Evolutionary conservation across 2,113 vertebrate species (phyloP).

Genomic region (Saccopteryx bilineata): DNA sequence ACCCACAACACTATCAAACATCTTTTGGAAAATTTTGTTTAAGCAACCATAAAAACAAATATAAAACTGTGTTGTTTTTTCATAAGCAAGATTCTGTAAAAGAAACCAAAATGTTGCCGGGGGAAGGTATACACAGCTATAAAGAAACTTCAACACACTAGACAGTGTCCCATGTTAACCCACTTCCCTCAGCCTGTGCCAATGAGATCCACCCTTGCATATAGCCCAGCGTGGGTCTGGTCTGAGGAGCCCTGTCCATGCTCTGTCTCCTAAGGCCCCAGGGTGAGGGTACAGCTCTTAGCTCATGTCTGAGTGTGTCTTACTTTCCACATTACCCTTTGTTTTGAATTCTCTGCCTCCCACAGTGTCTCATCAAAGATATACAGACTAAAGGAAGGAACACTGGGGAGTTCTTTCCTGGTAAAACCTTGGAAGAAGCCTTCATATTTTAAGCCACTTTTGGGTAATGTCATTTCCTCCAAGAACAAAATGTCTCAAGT

Average conservation of each 20-base stretch:
- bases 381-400: background rate
- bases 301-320: background rate
- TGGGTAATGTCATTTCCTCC: background rate
- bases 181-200: background rate
- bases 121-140: background rate
- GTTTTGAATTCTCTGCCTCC: background rate
- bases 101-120: background rate
- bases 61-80: background rate
- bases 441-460: background rate
- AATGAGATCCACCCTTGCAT: background rate
- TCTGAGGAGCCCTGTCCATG: background rate
- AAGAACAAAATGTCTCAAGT: background rate
- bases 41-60: background rate
- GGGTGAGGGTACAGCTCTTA: background rate
- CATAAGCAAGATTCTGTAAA: background rate
- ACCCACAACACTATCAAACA: background rate
- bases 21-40: background rate
- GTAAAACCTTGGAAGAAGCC: background rate
- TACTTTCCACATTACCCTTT: background rate
- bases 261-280: background rate
- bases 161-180: fast-evolving
- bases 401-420: background rate
- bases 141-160: background rate
- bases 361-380: background rate
- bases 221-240: too few relatives aligned